These are phyloP conservation scores for Conopomorpha cramerella DNA, from an alignment of 1,140 invertebrate genomes.

Conservation along the genomic window DNA sequence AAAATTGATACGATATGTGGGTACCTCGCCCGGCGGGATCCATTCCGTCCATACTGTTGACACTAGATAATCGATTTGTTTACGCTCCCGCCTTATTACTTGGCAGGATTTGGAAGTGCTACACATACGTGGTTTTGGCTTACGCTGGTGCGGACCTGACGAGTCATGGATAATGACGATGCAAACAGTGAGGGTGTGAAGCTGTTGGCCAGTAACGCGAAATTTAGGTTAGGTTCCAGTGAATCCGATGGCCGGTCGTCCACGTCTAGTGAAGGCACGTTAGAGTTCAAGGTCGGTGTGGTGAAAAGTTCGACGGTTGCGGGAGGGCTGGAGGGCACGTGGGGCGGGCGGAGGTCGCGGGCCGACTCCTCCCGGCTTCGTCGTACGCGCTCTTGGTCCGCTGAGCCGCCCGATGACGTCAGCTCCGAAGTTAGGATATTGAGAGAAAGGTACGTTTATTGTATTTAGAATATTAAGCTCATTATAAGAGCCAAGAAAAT, in stretches of 20 bases:
- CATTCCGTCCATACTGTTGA: too few relatives aligned
- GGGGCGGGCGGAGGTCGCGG: slow-evolving; percentile 29
- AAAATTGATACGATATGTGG: slow-evolving; percentile 29
- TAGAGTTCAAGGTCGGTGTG: slow-evolving; percentile 36
- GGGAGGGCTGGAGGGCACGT: slow-evolving; percentile 34
- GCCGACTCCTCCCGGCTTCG: slow-evolving; percentile 28
- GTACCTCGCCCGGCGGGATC: too few relatives aligned
- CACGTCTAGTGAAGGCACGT: slow-evolving; percentile 17
- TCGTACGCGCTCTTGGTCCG: slow-evolving; percentile 41
- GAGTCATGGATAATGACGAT: too few relatives aligned
- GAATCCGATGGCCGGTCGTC: too few relatives aligned
- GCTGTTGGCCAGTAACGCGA: too few relatives aligned
- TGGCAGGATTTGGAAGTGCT: too few relatives aligned
- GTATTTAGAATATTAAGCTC: neutral
- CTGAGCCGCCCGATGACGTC: slow-evolving; percentile 26
- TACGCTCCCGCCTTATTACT: slow-evolving; percentile 13
- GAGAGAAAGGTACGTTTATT: slow-evolving; percentile 23
- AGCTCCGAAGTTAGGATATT: slow-evolving; percentile 47
- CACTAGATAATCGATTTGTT: slow-evolving; percentile 25
- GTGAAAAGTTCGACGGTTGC: slow-evolving; percentile 38
- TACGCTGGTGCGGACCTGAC: too few relatives aligned
- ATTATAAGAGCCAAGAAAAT: too few relatives aligned
- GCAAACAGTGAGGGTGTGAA: too few relatives aligned
- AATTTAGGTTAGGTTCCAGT: too few relatives aligned
- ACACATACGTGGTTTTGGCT: too few relatives aligned